phyloP scores from a whole-genome alignment of 35 echinoderm and acorn worm species.

The Diadema setosum region DNA sequence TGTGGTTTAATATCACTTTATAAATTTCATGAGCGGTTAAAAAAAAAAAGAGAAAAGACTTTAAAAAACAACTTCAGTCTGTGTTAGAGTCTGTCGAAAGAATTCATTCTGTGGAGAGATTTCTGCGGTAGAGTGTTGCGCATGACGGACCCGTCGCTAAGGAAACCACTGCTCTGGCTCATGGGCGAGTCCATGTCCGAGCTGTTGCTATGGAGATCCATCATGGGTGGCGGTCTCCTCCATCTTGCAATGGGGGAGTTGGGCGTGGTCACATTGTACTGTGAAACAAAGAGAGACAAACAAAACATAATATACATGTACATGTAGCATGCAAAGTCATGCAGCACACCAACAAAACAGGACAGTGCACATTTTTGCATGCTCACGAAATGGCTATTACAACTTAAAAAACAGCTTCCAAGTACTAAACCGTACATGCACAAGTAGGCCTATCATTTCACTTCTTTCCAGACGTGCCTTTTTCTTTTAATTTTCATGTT shows the following conservation, averaged over 20 bases:
- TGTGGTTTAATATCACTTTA: too few species aligned
- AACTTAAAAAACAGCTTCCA: too few species aligned
- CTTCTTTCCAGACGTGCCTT: too few species aligned
- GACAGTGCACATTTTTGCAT: too few species aligned
- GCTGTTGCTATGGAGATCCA: constrained; percentile 49
- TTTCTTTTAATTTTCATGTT: too few species aligned
- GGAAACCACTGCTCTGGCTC: constrained; percentile 29
- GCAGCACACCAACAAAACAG: too few species aligned
- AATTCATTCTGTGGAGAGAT: constrained; percentile 4
- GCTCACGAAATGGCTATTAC: too few species aligned
- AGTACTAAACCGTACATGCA: too few species aligned
- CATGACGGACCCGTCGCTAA: constrained; percentile 3
- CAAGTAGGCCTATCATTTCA: too few species aligned
- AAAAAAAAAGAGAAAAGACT: too few species aligned
- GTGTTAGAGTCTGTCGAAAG: constrained; percentile 12
- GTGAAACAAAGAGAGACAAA: not conserved
- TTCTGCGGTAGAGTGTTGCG: not conserved
- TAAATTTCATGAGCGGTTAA: too few species aligned
- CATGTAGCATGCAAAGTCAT: too few species aligned
- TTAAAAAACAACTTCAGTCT: not conserved
- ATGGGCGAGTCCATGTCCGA: constrained; percentile 36
- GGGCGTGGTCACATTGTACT: constrained; percentile 44
- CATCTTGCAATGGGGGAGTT: constrained; percentile 35
- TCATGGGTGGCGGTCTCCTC: constrained; percentile 40
- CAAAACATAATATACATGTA: not conserved